Evolutionary conservation across 2,797 vertebrate genomes (phyloP), one percentile per base, ranked within the genome.

Genomic region (Propithecus perrieri): DNA sequence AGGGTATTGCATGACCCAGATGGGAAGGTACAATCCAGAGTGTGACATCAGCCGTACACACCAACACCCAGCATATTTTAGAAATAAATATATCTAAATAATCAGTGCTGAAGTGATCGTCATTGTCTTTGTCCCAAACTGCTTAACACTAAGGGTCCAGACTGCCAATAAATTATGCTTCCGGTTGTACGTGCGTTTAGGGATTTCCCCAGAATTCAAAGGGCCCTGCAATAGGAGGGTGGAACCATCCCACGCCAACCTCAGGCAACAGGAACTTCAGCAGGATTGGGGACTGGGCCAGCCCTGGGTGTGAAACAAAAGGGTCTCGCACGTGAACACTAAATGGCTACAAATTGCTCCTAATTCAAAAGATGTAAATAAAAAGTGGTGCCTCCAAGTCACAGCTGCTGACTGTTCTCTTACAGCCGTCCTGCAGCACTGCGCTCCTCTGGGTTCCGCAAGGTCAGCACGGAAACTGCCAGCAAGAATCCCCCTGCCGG

Each of bases 381-480:
- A 85, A 85, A 96, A 59, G 57, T 53, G 18, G 15, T 46, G 17
- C 69, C 69, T 97, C 57, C 15, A 26, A 3, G 26, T 79, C 57
- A 11, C 3, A 48, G 28, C 65, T 84, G 30, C 48, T 35, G 63
- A 57, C 3, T 20, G 33, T 35, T 4, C 14, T 22, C 43, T 86
- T 71, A 48, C 72, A 41, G 7, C 12, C 55, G 69, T 11, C 7
- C 55, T 0, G 4, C 38, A 50, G 28, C 48, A 63, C 57, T n/a
- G 18, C 24, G 43, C 15, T 55, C 50, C 57, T 95, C 35, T 84
- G n/a, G 53, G 22, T 61, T 15, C 43, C 69, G 59, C 57, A 63
- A 94, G 80, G 92, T 95, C 94, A 85, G 61, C 46, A 28, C 74
- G 79, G 85, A 89, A 55, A 38, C 67, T 93, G 81, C 87, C 79